phyloP scores from a whole-genome alignment of 2,113 vertebrate genomes.

The Notechis scutatus region DNA sequence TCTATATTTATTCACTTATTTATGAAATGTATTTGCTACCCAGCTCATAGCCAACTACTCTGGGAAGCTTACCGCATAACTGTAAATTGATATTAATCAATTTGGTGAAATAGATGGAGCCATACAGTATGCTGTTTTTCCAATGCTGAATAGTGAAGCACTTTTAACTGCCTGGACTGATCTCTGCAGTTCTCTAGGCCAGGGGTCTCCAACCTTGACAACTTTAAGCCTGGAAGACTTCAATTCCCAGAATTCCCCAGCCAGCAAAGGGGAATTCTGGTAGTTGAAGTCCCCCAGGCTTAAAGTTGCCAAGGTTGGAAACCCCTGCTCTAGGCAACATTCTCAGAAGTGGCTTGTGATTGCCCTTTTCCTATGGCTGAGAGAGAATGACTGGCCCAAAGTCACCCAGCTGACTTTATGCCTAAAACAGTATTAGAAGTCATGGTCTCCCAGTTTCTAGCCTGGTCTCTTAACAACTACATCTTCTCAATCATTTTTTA shows the following conservation, averaged over 20 bases:
- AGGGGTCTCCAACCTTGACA: too few species aligned
- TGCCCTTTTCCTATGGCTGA: not conserved
- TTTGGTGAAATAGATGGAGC: not conserved
- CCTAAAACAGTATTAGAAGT: not conserved
- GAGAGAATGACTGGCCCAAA: not conserved
- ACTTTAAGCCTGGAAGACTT: too few species aligned
- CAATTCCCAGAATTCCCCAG: too few species aligned
- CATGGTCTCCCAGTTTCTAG: not conserved
- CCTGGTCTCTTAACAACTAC: not conserved
- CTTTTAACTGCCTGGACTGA: not conserved
- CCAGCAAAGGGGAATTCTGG: too few species aligned
- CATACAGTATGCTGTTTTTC: not conserved
- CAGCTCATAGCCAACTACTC: not conserved
- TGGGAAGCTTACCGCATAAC: not conserved
- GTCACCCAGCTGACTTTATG: not conserved
- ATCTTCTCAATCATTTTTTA: not conserved
- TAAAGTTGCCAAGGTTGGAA: too few species aligned
- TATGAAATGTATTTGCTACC: not conserved
- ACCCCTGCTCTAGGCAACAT: not conserved
- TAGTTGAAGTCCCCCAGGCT: too few species aligned
- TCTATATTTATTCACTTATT: not conserved
- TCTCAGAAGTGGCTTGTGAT: not conserved
- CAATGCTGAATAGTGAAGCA: not conserved
- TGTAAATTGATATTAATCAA: not conserved
- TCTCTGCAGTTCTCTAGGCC: not conserved